Conservation (phyloP, 2,888 invertebrate species). For the Trachelus stipa region DNA sequence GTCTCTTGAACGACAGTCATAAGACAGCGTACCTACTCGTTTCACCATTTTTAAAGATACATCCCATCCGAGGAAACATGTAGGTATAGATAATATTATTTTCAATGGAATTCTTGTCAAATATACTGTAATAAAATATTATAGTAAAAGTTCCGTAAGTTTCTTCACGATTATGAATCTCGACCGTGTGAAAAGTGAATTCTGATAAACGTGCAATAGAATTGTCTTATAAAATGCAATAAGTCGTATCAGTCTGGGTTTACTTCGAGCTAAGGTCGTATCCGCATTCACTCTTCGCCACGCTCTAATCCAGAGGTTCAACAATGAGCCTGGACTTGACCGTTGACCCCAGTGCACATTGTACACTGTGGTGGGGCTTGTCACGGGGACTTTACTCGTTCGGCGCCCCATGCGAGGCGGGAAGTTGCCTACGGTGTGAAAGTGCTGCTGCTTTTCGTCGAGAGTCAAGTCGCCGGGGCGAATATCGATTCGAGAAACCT, state of each 20-base stretch:
- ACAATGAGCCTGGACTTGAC: slow-evolving; percentile 34
- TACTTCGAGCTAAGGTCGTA: neutral
- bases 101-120: neutral
- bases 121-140: neutral
- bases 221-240: neutral
- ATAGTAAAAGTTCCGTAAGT: neutral
- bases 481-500: slow-evolving; percentile 7
- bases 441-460: neutral
- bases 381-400: neutral
- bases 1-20: neutral
- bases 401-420: neutral
- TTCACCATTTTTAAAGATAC: neutral
- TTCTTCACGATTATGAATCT: neutral
- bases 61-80: neutral
- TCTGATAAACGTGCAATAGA: neutral
- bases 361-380: neutral
- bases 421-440: neutral
- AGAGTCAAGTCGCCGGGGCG: neutral
- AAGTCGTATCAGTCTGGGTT: neutral
- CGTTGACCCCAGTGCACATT: slow-evolving; percentile 27
- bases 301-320: slow-evolving; percentile 17
- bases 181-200: neutral
- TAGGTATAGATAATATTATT: neutral
- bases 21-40: neutral
- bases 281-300: neutral